A percentile compares a stretch with the other conserved stretches of the same genome.
Conservation (phyloP, 2,797 vertebrate genomes). For the Sylvilagus floridanus region DNA sequence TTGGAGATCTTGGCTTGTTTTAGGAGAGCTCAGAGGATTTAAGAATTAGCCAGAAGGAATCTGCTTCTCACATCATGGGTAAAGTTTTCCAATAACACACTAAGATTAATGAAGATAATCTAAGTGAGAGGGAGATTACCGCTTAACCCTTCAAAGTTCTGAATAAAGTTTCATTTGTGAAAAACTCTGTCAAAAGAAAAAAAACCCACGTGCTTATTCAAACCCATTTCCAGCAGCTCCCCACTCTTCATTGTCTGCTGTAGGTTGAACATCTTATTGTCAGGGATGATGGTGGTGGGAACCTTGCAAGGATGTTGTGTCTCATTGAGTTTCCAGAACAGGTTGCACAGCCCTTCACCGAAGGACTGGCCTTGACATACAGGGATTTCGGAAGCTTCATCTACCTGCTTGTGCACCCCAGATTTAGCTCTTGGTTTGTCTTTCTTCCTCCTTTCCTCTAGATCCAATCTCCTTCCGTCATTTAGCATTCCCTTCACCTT, state of each 20-base stretch:
- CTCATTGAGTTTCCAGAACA: neutral
- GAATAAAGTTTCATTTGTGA: neutral
- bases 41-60: conserved; percentile 45
- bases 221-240: neutral
- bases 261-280: neutral
- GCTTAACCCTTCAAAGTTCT: neutral
- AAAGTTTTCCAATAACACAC: conserved; percentile 13
- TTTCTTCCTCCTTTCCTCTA: neutral
- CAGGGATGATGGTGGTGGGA: conserved; percentile 2
- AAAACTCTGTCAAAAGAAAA: conserved; percentile 13
- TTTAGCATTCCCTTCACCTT: neutral
- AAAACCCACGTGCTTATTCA: neutral
- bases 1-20: neutral
- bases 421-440: neutral
- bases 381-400: neutral
- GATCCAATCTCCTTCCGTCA: neutral
- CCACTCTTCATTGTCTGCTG: neutral
- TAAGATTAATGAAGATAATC: neutral
- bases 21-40: conserved; percentile 23
- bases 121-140: conserved; percentile 31
- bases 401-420: neutral
- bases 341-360: neutral
- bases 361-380: neutral
- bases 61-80: neutral
- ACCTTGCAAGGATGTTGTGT: neutral